Base-by-base conservation (phyloP, 2,888 invertebrate genomes). In the Athetis lepigone region DNA sequence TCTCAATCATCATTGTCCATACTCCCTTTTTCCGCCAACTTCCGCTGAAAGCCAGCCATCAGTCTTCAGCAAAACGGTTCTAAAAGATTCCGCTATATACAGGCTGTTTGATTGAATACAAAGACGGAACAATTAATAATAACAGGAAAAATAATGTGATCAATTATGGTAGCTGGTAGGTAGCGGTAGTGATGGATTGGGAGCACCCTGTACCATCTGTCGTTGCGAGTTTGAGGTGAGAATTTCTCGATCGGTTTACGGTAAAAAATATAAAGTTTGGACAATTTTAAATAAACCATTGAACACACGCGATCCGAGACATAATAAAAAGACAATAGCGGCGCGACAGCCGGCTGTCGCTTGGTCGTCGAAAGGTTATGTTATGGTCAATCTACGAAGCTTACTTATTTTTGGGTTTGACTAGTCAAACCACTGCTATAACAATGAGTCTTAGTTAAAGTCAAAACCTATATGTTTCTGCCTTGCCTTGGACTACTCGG, bases 101-200 rank as follows among this genome's bases (percentile, higher is more conserved):
- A 69, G 50, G 23, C 33, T 65, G 71, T 77, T 76, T 83, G 85
- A 85, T 85, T 83, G 85, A 85, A 85, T 78, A 80, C 75, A 74
- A 68, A 70, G 69, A 66, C 66, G 70, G 67, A 64, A 75, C 84
- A 77, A 87, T 88, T 87, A 85, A 85, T 87, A 83, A 84, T 71
- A 79, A 78, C 81, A 80, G 79, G 82, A 83, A 85, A 85, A 85
- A 85, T 87, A 80, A 84, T 82, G 80, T 75, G 79, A 88, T 87
- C 87, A 85, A 86, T 88, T 88, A 86, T 83, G 61, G 75, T 71
- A 69, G 79, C 66, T 74, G 82, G 80, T 70, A n/a, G n/a, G 76
- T 75, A 71, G 77, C 77, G 73, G 66, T 69, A 71, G 72, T 85
- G 83, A 83, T 77, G 65, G 82, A 85, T 85, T 51, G 63, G 54